Evolutionary conservation across 2,888 invertebrate species (phyloP).

Genomic region (Embidobia sp.): DNA sequence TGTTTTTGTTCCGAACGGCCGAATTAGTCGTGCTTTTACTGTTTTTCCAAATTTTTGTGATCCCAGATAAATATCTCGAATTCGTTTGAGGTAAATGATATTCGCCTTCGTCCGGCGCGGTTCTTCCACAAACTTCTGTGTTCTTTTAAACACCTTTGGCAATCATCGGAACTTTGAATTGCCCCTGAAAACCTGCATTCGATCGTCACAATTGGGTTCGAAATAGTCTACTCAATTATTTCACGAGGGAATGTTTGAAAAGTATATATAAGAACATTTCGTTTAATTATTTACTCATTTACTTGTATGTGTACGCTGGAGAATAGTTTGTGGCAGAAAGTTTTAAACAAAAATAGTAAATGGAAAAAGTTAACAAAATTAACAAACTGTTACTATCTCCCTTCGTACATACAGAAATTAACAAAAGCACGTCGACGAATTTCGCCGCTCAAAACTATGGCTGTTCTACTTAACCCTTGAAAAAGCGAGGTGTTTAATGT

Average conservation of each 20-base stretch:
- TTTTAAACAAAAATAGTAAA: too few species aligned
- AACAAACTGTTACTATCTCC: too few species aligned
- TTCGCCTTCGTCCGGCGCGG: slow-evolving; percentile 3
- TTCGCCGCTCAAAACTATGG: too few species aligned
- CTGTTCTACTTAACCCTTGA: too few species aligned
- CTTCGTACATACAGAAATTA: too few species aligned
- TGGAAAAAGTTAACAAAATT: too few species aligned
- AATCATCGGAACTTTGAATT: slow-evolving; percentile 41
- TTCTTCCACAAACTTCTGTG: slow-evolving; percentile 36
- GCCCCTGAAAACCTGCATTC: slow-evolving; percentile 36
- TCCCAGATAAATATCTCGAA: slow-evolving; percentile 21
- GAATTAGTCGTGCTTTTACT: neutral
- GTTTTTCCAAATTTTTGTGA: slow-evolving; percentile 12
- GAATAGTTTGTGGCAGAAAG: too few species aligned
- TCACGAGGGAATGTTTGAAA: slow-evolving; percentile 9
- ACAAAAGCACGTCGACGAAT: too few species aligned
- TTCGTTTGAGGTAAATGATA: slow-evolving; percentile 12
- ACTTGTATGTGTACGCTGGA: too few species aligned
- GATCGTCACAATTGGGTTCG: slow-evolving; percentile 30
- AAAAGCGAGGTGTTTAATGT: too few species aligned
- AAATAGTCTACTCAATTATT: slow-evolving; percentile 39
- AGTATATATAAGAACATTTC: neutral
- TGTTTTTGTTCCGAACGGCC: neutral
- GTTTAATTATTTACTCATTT: slow-evolving; percentile 12
- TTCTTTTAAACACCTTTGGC: slow-evolving; percentile 44